Evolutionary conservation across 2,113 vertebrate genomes (phyloP).

Genomic region (Acinonyx jubatus): DNA sequence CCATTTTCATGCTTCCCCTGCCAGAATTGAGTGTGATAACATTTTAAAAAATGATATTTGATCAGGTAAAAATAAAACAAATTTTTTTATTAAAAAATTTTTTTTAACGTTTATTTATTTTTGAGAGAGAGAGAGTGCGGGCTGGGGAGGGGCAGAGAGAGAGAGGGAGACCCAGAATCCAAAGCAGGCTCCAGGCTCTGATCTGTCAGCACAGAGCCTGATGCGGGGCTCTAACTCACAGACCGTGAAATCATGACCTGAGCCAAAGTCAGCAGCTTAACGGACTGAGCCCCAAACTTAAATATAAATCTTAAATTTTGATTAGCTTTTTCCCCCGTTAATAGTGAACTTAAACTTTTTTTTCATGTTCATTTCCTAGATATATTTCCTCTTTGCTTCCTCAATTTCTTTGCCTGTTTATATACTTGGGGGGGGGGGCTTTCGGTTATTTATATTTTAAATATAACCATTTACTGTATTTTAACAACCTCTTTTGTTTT

Average conservation of each 20-base stretch:
- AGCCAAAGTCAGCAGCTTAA: too few relatives aligned
- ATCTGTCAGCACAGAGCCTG: too few relatives aligned
- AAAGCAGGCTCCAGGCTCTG: too few relatives aligned
- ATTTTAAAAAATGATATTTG: background rate
- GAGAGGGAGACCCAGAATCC: too few relatives aligned
- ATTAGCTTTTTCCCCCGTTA: background rate
- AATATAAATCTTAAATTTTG: background rate
- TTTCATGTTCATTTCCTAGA: background rate
- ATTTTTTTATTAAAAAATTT: background rate
- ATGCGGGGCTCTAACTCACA: too few relatives aligned
- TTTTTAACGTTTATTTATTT: too few relatives aligned
- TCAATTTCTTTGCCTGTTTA: background rate
- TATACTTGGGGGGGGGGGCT: background rate
- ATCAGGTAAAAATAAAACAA: background rate
- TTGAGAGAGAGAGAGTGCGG: too few relatives aligned
- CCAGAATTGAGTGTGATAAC: constrained; percentile 2
- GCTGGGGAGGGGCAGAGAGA: too few relatives aligned
- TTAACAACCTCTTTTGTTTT: constrained; percentile 3
- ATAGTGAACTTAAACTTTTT: constrained; percentile 3
- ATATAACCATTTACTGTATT: background rate
- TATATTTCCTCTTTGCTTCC: background rate
- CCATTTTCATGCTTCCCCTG: background rate
- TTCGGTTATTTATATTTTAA: constrained; percentile 22
- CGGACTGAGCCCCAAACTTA: background rate
- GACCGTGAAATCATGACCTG: too few relatives aligned